Conservation (phyloP, 1,140 invertebrate genomes). For the Papilio helenus region DNA sequence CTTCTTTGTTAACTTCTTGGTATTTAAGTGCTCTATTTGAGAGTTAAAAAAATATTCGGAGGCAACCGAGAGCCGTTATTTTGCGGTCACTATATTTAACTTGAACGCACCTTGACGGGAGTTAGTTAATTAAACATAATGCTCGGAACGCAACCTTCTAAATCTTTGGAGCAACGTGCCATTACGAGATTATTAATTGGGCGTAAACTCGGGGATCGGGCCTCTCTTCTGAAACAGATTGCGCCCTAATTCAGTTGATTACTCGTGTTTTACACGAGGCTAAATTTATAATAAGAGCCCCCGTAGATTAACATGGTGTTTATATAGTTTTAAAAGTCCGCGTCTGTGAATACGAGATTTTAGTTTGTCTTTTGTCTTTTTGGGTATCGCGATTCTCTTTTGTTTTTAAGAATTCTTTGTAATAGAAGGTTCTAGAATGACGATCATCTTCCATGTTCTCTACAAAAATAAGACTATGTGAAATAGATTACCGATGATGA, state of each 20-base stretch:
- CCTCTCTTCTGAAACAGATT: slow-evolving; percentile 56
- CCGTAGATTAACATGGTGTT: slow-evolving; percentile 37
- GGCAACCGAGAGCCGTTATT: slow-evolving; percentile 70
- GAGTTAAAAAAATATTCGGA: slow-evolving; percentile 58
- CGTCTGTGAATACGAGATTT: slow-evolving; percentile 28
- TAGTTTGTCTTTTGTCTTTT: slow-evolving; percentile 8
- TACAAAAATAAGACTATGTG: too few species aligned
- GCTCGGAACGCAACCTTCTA: slow-evolving; percentile 53
- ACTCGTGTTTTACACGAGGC: slow-evolving; percentile 50
- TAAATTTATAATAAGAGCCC: slow-evolving; percentile 45
- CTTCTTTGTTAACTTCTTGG: slow-evolving; percentile 24
- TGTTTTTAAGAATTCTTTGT: not conserved
- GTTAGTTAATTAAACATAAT: slow-evolving; percentile 73
- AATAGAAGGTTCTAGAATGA: not conserved
- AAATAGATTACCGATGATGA: too few species aligned
- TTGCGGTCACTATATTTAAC: slow-evolving; percentile 70
- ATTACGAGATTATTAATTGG: slow-evolving; percentile 72
- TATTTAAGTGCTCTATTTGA: slow-evolving; percentile 41
- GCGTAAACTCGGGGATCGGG: slow-evolving; percentile 61
- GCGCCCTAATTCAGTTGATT: slow-evolving; percentile 64
- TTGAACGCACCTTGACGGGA: slow-evolving; percentile 64
- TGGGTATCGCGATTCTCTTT: not conserved
- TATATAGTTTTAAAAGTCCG: slow-evolving; percentile 33
- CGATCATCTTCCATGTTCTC: not conserved
- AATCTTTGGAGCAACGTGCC: slow-evolving; percentile 53